phyloP scores from a whole-genome alignment of 2,888 invertebrate species.

The Drosophila anomalata region DNA sequence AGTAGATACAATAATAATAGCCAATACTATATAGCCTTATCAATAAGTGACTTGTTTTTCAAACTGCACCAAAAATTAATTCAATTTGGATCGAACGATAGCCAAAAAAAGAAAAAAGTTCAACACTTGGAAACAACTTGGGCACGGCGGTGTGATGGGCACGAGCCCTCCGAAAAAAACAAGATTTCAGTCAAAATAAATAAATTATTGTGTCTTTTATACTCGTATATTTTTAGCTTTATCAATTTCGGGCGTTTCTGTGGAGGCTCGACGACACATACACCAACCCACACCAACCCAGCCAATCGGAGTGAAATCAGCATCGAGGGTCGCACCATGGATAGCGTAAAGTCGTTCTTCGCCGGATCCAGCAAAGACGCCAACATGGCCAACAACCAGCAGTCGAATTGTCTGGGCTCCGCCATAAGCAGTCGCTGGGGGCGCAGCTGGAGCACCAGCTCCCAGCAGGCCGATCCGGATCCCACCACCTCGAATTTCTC shows the following conservation, averaged over 20 bases:
- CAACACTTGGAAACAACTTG: slow-evolving; percentile 50
- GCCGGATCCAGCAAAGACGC: slow-evolving; percentile 68
- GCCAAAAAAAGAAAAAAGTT: slow-evolving; percentile 40
- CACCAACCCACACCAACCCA: background rate
- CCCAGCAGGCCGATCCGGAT: slow-evolving; percentile 55
- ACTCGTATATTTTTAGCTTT: slow-evolving; percentile 65
- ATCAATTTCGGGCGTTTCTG: slow-evolving; percentile 53
- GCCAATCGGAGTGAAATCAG: slow-evolving; percentile 18
- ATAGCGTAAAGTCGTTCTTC: slow-evolving; percentile 80
- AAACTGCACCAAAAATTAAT: slow-evolving; percentile 24
- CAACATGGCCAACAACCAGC: slow-evolving; percentile 62
- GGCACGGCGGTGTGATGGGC: background rate
- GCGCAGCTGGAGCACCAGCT: slow-evolving; percentile 55
- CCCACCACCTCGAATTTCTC: slow-evolving; percentile 53
- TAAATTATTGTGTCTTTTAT: slow-evolving; percentile 24
- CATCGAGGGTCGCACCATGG: slow-evolving; percentile 64
- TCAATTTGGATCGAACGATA: slow-evolving; percentile 32
- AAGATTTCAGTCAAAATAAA: slow-evolving; percentile 33
- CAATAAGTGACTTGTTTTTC: slow-evolving; percentile 30
- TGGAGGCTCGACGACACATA: slow-evolving; percentile 70
- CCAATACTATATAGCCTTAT: slow-evolving; percentile 21
- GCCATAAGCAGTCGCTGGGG: slow-evolving; percentile 57
- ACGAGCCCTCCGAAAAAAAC: slow-evolving; percentile 43
- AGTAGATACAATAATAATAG: slow-evolving; percentile 22
- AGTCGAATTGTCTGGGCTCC: slow-evolving; percentile 42